Conservation (phyloP, 2,113 vertebrate species). For the Tiliqua scincoides region DNA sequence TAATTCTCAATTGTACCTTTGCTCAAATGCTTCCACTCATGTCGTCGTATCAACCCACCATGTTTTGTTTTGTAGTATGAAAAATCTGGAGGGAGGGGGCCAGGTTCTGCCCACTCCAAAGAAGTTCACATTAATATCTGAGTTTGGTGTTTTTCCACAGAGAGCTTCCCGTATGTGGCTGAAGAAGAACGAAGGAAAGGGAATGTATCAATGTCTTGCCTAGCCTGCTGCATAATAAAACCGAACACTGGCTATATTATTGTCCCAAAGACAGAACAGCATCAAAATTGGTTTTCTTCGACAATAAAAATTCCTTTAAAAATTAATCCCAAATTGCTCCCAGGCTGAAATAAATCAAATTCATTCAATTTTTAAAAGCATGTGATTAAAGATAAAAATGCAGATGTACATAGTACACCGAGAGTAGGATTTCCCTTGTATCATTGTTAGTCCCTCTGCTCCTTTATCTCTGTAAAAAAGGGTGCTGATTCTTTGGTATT, state of each 20-base stretch:
- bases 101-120: not conserved
- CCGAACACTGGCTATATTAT: constrained; percentile 22
- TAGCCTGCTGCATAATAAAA: constrained; percentile 56
- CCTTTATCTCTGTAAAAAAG: constrained; percentile 44
- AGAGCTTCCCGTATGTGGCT: not conserved
- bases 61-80: not conserved
- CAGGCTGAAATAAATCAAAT: not conserved
- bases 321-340: not conserved
- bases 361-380: not conserved
- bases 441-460: constrained; percentile 8
- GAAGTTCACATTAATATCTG: not conserved
- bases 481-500: constrained; percentile 44
- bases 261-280: not conserved
- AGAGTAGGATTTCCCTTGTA: not conserved
- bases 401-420: not conserved
- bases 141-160: not conserved
- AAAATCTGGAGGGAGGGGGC: no score
- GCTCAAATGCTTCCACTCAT: not conserved
- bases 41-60: not conserved
- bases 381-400: not conserved
- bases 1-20: not conserved
- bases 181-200: not conserved
- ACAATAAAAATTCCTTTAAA: not conserved
- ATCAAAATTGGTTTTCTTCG: constrained; percentile 22
- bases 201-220: constrained; percentile 73